Base-by-base conservation (phyloP, 1,140 invertebrate species). In the Chironomus striatipennis region DNA sequence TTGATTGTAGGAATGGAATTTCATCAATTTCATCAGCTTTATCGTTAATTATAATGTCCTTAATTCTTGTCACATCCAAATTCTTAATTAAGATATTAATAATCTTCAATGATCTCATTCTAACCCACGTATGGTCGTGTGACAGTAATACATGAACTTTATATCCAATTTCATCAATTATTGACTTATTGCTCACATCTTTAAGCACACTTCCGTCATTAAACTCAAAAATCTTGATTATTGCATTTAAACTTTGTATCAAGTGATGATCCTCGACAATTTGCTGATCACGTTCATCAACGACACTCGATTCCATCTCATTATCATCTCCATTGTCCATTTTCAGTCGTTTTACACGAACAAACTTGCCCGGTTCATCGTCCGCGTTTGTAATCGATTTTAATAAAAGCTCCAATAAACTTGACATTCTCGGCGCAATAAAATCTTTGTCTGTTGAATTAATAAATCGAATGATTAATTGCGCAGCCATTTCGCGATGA, bases 31-130 rank as follows among this genome's bases (percentile, higher is more conserved):
- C 7, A 1, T 15, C 15, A 74, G 17, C 5, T 43, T 85, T 82
- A 73, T 85, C 79, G 2, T 83, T 82, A 18, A 83, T 80, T 67
- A 86, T 80, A 18, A 86, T 79, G 74, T 82, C 76, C 57, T 85
- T 82, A 43, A 93, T 79, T 75, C 89, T 86, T 8, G 87, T 84
- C 6, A 85, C 79, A 76, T 91, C 85, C 75, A 91, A 85, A 0
- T 85, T 78, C 5, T 85, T 83, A 43, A 97, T 84, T 72, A 95
- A 84, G 21, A 88, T 85, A 3, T 90, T 90, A 21, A 96, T 81
- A 57, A 95, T 85, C 79, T 94, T 91, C 2, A 88, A 85, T 12
- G 92, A 86, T 74, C 87, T 86, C 70, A 94, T 83, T 74, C 94
- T 87, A 2, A 96, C 91, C 90, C 82, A 78, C 86, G 82, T 77